Evolutionary conservation across 2,888 invertebrate species (phyloP).

Genomic region (Scaptomyza parva): DNA sequence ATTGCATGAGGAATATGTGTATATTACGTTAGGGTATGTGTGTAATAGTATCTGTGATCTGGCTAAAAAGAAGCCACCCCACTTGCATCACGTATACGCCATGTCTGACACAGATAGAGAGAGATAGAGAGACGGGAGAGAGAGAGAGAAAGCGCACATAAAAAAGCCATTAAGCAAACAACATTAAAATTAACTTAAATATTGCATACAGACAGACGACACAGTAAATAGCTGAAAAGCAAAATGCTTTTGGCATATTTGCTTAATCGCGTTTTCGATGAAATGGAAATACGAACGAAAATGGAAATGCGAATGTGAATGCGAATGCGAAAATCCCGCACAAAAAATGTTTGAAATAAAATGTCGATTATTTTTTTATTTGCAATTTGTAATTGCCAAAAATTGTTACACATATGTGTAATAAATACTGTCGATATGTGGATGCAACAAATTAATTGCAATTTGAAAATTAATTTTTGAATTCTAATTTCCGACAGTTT

Average conservation of each 20-base stretch:
- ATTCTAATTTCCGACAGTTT: constrained; percentile 30
- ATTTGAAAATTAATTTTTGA: constrained; percentile 72
- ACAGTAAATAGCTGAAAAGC: constrained; percentile 44
- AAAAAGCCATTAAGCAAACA: constrained; percentile 74
- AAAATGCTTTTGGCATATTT: constrained; percentile 69
- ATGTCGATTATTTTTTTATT: background rate
- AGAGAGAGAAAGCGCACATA: constrained; percentile 67
- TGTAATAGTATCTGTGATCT: constrained; percentile 8
- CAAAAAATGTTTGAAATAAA: constrained; percentile 10
- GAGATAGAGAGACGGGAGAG: too few species aligned
- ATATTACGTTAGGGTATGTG: background rate
- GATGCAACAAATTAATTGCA: constrained; percentile 62
- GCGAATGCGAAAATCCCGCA: constrained; percentile 24
- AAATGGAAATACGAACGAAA: too few species aligned
- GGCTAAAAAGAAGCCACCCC: constrained; percentile 27
- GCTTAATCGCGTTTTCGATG: constrained; percentile 72
- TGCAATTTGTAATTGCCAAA: constrained; percentile 37
- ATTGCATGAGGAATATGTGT: constrained; percentile 63
- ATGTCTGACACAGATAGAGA: constrained; percentile 21
- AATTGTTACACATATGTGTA: constrained; percentile 18
- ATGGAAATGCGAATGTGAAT: constrained; percentile 28
- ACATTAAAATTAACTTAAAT: constrained; percentile 76
- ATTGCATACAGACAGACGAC: constrained; percentile 29
- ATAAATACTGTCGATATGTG: constrained; percentile 15
- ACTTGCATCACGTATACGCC: constrained; percentile 58